A percentile compares a stretch with the other conserved stretches of the same genome.
Conservation (phyloP, 1,140 invertebrate genomes). For the Druon quercuslanigerum region DNA sequence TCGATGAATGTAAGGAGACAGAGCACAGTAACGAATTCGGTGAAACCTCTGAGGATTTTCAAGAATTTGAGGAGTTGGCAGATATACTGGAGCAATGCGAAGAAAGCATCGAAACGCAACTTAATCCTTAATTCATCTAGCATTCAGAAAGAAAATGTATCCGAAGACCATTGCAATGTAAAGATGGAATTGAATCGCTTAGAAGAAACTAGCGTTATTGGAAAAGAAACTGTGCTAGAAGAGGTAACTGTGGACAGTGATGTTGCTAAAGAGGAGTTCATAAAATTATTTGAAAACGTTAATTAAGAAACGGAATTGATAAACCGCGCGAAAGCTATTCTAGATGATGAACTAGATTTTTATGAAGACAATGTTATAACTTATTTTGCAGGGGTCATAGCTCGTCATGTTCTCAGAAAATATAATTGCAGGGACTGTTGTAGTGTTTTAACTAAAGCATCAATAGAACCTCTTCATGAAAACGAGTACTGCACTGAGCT, state of each 20-base stretch:
- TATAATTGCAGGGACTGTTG: not conserved
- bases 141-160: too few species aligned
- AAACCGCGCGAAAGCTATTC: not conserved
- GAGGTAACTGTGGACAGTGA: not conserved
- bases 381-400: not conserved
- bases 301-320: not conserved
- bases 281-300: not conserved
- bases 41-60: too few species aligned
- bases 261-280: not conserved
- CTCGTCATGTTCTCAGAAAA: not conserved
- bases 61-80: too few species aligned
- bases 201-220: too few species aligned
- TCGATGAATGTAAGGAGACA: too few species aligned
- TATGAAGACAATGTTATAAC: not conserved
- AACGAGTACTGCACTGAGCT: not conserved
- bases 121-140: too few species aligned
- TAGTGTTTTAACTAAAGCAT: not conserved
- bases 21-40: too few species aligned
- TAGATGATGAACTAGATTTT: not conserved
- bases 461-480: not conserved
- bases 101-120: not conserved
- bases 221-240: too few species aligned
- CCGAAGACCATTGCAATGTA: too few species aligned
- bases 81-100: too few species aligned
- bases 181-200: too few species aligned